Evolutionary conservation across 2,113 vertebrate genomes (phyloP), one percentile per base, ranked within the genome.

Genomic region (Ovibos moschatus): DNA sequence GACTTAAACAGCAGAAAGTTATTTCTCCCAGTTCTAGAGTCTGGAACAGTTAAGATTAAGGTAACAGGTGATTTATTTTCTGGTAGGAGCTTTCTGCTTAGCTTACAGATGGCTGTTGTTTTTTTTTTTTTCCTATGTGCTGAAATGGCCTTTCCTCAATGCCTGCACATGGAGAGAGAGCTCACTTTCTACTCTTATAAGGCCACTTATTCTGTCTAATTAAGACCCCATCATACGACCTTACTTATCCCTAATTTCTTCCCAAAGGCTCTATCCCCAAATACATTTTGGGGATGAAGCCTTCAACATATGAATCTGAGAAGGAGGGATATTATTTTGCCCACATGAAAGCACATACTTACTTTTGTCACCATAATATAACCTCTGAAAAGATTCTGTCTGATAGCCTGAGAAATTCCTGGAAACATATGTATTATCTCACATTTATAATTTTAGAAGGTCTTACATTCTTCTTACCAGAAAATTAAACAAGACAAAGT

Each of bases 401-500:
- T 87, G 12, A 2, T 16, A 92, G 6, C 7, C 3, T 17, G 15
- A 74, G 3, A 91, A 92, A 85, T 96, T 97, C 91, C 84, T 95
- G 23, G 16, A 91, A 30, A 74, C 40, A 89, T 87, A 51, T 27
- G 27, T 14, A 87, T 79, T 92, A 40, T 85, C 47, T 95, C 45
- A 82, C 27, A 74, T 58, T 71, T 64, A 85, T 84, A 96, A 89
- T 92, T 94, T 97, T 89, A 93, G 23, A 79, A 89, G n/a, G 95
- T 84, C 13, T 93, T 87, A 60, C 25, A 87, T 94, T 93, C 36
- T 83, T 93, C 27, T 89, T 60, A 79, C 30, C n/a, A 62, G 60
- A 47, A 96, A 97, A 93, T 96, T 23, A 97, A 96, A 87, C 7
- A 95, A 84, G 79, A 43, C 21, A 47, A 71, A 96, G 30, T 93